Evolutionary conservation across 2,797 vertebrate species (phyloP), one percentile per base, ranked within the genome.

Genomic region (Hafferia zeledoni): DNA sequence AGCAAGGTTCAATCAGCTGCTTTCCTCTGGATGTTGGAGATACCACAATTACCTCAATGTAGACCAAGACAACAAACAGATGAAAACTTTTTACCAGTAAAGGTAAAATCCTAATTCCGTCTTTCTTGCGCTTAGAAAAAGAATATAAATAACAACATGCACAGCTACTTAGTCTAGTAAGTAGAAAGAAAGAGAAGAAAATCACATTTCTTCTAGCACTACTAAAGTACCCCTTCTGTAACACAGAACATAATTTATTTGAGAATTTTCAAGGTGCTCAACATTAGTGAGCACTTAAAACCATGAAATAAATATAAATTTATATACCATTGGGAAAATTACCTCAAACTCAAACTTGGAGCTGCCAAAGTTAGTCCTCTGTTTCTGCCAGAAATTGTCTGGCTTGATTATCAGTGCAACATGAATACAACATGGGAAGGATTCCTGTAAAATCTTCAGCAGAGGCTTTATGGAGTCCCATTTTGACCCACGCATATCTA

Each of bases 281-380:
- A 83, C 35, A 37, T 59, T 35, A 83, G 30, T 17, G 6, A 88
- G 28, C 30, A 78, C 11, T 53, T 71, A 72, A 86, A 89, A 68
- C 9, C 28, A 76, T 9, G 3, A 81, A 81, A 86, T 37, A 83
- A 65, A 64, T 25, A 17, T 11, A 59, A 33, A 35, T 63, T n/a
- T 44, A 17, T 23, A 65, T 31, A 33, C 22, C 12, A 52, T 8
- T 59, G 25, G 17, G 28, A 10, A 71, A 92, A 96, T 97, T 97
- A 99, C 99, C 99, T 99, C 99, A 97, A 99, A 99, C 97, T 99
- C 99, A 97, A 99, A 99, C 96, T 99, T 99, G 55, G 99, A 99
- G 97, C 99, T 99, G 97, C 99, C 99, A 53, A 99, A 99, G 97
- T 99, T 99, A 88, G 99, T 99, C 97, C 99, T 99, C 97, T 99